Evolutionary conservation across 2,888 invertebrate species (phyloP), one percentile per base, ranked within the genome.

Genomic region (Pammene aurita): DNA sequence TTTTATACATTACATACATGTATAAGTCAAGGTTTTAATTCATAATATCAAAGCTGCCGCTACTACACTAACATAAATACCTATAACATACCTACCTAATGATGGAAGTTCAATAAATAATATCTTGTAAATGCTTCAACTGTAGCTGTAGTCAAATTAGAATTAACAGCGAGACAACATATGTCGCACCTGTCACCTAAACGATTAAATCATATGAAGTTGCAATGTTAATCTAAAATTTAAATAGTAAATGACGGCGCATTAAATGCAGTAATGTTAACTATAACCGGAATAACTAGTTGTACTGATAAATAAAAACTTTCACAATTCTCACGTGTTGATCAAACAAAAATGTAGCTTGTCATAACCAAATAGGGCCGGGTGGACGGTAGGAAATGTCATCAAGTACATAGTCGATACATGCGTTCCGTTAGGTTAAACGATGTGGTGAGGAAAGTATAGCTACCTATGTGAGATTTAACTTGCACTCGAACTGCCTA

Each of bases 321-420:
- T 84, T 84, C 81, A 80, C 77, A 77, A 78, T 71, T 73, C 71
- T 72, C 71, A 64, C 71, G 75, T 74, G 75, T 78, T 78, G 76
- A 77, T 76, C 82, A 81, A 84, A 85, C 78, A 83, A 75, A 80
- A 69, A 79, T 80, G 80, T 83, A 79, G 78, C 82, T 79, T 78
- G 71, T 79, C 76, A 73, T 78, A 77, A 75, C 67, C 77, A 82
- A 82, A 55, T 69, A 69, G 54, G 69, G 68, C 83, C 82, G 84
- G 80, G 79, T 83, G 84, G 75, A 73, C 75, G 76, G 73, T 74
- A 76, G 80, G 84, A 82, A 86, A 85, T 77, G 82, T 78, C 80
- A 79, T 83, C 83, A 83, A 82, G 84, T 78, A 26, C 26, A 26
- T 26, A 83, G 73, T 73, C 76, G 81, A 84, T 82, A 83, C 81